Percentiles rank a stretch among this genome's conserved stretches.
These are phyloP conservation scores for Climacteris rufus DNA, from an alignment of 2,113 vertebrate genomes.

Conservation along the genomic window DNA sequence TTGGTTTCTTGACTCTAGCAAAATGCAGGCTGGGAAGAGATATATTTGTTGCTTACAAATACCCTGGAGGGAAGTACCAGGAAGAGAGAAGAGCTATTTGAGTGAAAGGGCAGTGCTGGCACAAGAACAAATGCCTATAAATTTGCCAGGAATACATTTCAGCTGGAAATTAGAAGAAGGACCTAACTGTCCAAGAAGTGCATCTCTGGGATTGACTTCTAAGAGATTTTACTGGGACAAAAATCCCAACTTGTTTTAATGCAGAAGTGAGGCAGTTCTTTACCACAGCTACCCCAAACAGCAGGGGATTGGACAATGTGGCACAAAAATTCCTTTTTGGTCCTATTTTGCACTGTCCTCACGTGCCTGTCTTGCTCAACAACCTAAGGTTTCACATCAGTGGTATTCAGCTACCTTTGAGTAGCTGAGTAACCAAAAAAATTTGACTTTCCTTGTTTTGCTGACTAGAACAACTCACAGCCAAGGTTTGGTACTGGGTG, in stretches of 20 bases:
- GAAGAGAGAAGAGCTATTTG: conserved; percentile 35
- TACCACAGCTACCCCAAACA: neutral
- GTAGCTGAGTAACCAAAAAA: neutral
- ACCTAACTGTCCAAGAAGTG: neutral
- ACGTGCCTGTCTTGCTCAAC: neutral
- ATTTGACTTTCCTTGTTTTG: neutral
- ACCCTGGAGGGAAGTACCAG: conserved; percentile 4
- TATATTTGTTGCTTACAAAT: conserved; percentile 37
- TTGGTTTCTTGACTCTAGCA: conserved; percentile 11
- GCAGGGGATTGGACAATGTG: neutral
- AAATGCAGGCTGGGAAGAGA: conserved; percentile 24
- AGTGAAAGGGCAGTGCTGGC: conserved; percentile 36
- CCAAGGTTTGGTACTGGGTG: neutral
- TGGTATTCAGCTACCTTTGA: neutral
- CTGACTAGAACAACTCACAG: neutral
- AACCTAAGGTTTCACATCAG: neutral
- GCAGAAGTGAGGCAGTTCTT: neutral
- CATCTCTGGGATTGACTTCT: neutral
- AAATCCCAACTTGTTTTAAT: neutral
- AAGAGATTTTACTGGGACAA: neutral
- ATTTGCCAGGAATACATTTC: conserved; percentile 36
- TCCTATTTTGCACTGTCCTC: neutral
- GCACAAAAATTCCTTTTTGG: neutral
- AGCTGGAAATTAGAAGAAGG: conserved; percentile 3
- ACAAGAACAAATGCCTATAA: conserved; percentile 7